These are phyloP conservation scores for Diadumene lineata DNA, from an alignment of 92 coral and sea anemone species.

Conservation along the genomic window DNA sequence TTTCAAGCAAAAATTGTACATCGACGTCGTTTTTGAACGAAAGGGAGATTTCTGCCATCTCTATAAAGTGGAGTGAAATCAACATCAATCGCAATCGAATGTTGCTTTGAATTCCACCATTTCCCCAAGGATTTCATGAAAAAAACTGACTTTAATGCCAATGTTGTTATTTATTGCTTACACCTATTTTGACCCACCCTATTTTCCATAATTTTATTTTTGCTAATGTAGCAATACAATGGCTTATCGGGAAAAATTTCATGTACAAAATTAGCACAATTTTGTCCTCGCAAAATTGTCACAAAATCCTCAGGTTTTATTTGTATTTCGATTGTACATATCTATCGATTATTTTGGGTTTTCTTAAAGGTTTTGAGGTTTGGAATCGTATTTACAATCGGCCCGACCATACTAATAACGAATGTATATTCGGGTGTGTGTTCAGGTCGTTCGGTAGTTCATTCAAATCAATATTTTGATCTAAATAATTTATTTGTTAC, in stretches of 20 bases:
- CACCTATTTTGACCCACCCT: conserved; percentile 43
- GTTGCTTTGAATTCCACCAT: not conserved
- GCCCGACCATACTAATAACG: not conserved
- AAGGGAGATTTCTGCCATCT: conserved; percentile 24
- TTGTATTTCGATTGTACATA: not conserved
- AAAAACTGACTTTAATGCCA: not conserved
- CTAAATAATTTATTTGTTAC: conserved; percentile 27
- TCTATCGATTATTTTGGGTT: conserved; percentile 12
- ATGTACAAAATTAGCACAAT: not conserved
- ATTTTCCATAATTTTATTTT: conserved; percentile 13
- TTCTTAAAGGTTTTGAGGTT: conserved; percentile 23
- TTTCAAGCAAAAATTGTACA: not conserved
- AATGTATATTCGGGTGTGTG: conserved; percentile 36
- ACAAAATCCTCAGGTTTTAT: not conserved
- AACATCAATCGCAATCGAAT: not conserved
- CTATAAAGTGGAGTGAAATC: not conserved
- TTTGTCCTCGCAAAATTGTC: not conserved
- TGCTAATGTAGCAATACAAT: not conserved
- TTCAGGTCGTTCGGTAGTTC: conserved; percentile 21
- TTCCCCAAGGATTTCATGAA: conserved; percentile 1
- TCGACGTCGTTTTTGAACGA: not conserved
- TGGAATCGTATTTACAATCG: conserved; percentile 7
- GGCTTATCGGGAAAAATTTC: conserved; percentile 13
- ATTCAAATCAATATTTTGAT: conserved; percentile 26
- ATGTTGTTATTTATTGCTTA: not conserved